Percentiles rank a stretch among this genome's conserved stretches.
Evolutionary conservation across 2,888 invertebrate species (phyloP).

Genomic region (Thera britannica): DNA sequence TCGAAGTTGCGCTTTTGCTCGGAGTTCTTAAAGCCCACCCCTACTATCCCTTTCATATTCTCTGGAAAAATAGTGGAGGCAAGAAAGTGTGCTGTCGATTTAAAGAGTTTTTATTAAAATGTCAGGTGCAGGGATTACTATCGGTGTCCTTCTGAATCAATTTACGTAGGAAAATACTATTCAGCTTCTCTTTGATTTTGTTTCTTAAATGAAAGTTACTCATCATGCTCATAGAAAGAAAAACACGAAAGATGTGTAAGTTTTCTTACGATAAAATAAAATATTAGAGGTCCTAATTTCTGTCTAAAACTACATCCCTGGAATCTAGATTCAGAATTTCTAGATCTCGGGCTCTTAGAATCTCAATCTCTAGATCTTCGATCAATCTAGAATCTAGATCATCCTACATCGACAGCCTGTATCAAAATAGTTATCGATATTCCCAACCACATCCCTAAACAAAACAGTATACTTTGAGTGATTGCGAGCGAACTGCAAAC

Average conservation of each 20-base stretch:
- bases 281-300: too few species aligned
- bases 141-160: neutral
- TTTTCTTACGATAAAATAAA: too few species aligned
- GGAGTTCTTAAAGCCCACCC: slow-evolving; percentile 69
- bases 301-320: too few species aligned
- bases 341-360: too few species aligned
- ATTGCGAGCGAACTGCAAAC: slow-evolving; percentile 79
- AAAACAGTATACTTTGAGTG: slow-evolving; percentile 74
- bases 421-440: slow-evolving; percentile 12
- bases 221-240: too few species aligned
- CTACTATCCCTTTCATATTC: slow-evolving; percentile 46
- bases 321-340: too few species aligned
- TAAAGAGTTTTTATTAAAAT: slow-evolving; percentile 15
- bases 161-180: neutral
- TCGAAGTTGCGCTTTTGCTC: slow-evolving; percentile 70
- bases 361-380: too few species aligned
- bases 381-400: too few species aligned
- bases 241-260: too few species aligned
- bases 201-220: neutral
- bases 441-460: slow-evolving; percentile 51
- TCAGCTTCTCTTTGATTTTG: neutral
- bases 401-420: neutral
- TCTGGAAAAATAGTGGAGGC: slow-evolving; percentile 45
- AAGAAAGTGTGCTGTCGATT: slow-evolving; percentile 15
- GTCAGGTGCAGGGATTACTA: slow-evolving; percentile 1